Conservation (phyloP, 1,140 invertebrate genomes). For the Eriocheir sinensis region DNA sequence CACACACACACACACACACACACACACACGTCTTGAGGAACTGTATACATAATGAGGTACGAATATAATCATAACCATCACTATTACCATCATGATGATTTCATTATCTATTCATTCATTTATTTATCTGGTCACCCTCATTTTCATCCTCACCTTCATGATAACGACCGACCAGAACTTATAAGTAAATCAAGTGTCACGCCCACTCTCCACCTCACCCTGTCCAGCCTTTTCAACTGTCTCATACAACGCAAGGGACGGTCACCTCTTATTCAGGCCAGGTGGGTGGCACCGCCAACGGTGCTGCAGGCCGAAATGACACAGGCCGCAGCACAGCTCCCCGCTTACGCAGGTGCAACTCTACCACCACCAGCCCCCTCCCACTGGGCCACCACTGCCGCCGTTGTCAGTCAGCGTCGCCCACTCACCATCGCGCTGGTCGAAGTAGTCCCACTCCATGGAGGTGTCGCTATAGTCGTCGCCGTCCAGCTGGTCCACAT, state of each 20-base stretch:
- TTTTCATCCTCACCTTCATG: no score
- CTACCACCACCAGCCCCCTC: neutral
- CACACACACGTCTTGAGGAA: no score
- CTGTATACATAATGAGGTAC: no score
- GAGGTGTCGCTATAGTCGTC: conserved; percentile 63
- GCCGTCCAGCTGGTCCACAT: conserved; percentile 65
- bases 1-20: conserved; percentile 2
- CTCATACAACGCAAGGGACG: neutral
- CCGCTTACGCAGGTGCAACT: neutral
- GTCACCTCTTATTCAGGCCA: no score
- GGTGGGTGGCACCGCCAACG: no score
- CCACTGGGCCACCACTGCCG: neutral
- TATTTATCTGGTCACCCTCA: no score
- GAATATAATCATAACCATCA: no score
- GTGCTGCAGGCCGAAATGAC: neutral
- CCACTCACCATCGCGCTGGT: conserved; percentile 59
- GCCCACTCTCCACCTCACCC: neutral
- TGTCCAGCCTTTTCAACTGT: neutral
- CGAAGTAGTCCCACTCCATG: conserved; percentile 75
- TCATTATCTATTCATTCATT: no score
- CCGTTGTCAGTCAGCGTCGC: neutral
- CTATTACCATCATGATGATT: no score
- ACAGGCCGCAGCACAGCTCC: neutral
- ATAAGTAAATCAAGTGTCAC: no score
- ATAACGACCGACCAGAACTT: no score